Evolutionary conservation across 1,140 invertebrate genomes (phyloP), one percentile per base, ranked within the genome.

Genomic region (Lepidurus apus): DNA sequence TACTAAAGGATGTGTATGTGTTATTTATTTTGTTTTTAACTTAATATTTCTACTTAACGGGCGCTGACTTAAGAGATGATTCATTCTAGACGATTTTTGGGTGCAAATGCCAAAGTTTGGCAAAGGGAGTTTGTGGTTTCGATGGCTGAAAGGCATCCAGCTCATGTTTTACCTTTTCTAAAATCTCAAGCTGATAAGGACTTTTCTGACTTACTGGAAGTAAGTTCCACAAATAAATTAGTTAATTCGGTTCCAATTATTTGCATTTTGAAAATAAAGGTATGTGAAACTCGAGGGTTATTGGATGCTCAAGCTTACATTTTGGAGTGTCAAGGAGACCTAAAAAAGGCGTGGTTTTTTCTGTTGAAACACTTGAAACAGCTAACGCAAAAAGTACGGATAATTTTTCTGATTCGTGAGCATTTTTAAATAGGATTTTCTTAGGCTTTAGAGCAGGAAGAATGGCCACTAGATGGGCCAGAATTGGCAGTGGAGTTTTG

Each of bases 21-120:
- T n/a, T 75, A 77, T 73, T 34, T 42, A 44, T 24, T 47, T n/a
- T 80, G 43, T 1, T 80, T 87, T 94, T 74, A 87, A 90, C 75
- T 85, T 94, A 4, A 88, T 93, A 86, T 93, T 92, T 82, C 85
- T 88, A 80, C 85, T 89, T 82, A 87, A 90, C 75, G 17, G 7
- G 1, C 53, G 6, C 17, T 43, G 74, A 75, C 44, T n/a, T 73
- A 73, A 43, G 21, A 17, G 5, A n/a, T 26, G 74, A 47, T 47
- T 24, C 34, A 43, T 4, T 45, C 21, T 47, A 77, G 43, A 17
- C 43, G 44, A 42, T 45, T 77, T 77, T 9, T 47, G 9, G 42
- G 45, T 2, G 24, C 24, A 4, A 17, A 45, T 24, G 43, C 26
- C 24, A 42, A 42, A 34, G 24, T 47, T 21, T 77, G 43, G 8